Evolutionary conservation across 1,140 invertebrate species (phyloP).

Genomic region (Sarcophaga bullata): DNA sequence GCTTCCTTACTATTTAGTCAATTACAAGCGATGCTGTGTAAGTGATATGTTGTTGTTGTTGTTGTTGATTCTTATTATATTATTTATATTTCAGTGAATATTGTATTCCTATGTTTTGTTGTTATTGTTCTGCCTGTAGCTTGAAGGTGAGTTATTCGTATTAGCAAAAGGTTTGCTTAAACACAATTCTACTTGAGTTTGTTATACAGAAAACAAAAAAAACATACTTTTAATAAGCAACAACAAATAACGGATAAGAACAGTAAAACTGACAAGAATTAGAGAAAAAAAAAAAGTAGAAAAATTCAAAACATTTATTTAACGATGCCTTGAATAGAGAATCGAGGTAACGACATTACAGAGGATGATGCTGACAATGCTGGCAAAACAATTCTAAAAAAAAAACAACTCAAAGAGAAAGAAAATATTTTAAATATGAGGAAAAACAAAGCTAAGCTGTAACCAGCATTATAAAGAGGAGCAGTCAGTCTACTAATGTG

Average conservation of each 20-base stretch:
- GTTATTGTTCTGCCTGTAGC: background rate
- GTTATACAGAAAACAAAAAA: background rate
- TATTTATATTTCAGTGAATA: background rate
- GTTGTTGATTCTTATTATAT: background rate
- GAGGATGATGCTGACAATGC: background rate
- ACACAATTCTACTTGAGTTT: background rate
- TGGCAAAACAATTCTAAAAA: background rate
- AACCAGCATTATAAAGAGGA: too few species aligned
- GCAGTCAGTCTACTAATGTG: too few species aligned
- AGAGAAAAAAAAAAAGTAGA: background rate
- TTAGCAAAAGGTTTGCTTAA: constrained; percentile 11
- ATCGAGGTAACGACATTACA: background rate
- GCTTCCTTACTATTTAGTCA: background rate
- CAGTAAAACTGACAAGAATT: background rate
- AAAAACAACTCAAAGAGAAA: background rate
- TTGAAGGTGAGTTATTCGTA: background rate
- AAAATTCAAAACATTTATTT: background rate
- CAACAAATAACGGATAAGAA: background rate
- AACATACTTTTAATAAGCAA: background rate
- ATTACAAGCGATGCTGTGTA: background rate
- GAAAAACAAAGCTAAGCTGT: too few species aligned
- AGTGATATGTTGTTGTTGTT: background rate
- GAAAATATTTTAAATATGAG: too few species aligned
- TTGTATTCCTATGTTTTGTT: background rate
- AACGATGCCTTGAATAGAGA: background rate